A percentile compares a stretch with the other conserved stretches of the same genome.
phyloP scores from a whole-genome alignment of 2,797 vertebrate genomes.

The Acrossocheilus fasciatus region DNA sequence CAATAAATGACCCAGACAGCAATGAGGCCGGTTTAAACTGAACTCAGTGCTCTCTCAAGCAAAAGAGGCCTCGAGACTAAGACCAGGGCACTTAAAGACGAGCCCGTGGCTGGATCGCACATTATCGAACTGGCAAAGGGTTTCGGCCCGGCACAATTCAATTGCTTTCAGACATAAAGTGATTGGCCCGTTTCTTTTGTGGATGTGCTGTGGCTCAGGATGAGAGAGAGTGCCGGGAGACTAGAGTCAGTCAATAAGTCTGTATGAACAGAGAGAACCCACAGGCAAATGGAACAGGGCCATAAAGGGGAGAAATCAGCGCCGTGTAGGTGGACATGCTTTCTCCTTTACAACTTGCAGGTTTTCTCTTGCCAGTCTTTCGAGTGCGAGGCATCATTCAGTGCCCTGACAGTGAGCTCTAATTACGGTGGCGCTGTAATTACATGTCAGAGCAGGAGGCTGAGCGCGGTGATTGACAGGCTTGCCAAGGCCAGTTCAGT shows the following conservation, averaged over 20 bases:
- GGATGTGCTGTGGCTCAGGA: conserved; percentile 1
- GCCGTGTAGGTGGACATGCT: conserved; percentile 37
- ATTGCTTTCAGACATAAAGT: conserved; percentile 72
- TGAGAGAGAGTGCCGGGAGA: conserved; percentile 26
- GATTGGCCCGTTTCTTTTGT: conserved; percentile 57
- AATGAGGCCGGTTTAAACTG: conserved; percentile 40
- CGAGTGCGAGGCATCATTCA: conserved; percentile 56
- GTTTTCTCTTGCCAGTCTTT: conserved; percentile 8
- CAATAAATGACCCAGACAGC: conserved; percentile 50
- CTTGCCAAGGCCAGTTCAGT: conserved; percentile 57
- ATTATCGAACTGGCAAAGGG: conserved; percentile 75
- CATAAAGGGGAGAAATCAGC: conserved; percentile 28
- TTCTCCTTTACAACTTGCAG: conserved; percentile 45
- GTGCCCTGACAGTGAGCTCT: conserved; percentile 61
- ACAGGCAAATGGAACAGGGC: conserved; percentile 47
- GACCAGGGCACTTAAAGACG: conserved; percentile 66
- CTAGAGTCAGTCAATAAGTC: conserved; percentile 46
- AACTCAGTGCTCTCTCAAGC: conserved; percentile 67
- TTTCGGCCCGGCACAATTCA: conserved; percentile 76
- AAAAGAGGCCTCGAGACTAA: conserved; percentile 66
- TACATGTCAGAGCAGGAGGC: conserved; percentile 63
- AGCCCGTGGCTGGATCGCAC: conserved; percentile 66
- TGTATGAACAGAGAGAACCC: conserved; percentile 49
- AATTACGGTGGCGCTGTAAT: conserved; percentile 62
- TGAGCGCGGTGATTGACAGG: conserved; percentile 63